A percentile compares a stretch with the other conserved stretches of the same genome.
phyloP scores from a whole-genome alignment of 2,797 vertebrate genomes.

The Poeciliopsis infans region DNA sequence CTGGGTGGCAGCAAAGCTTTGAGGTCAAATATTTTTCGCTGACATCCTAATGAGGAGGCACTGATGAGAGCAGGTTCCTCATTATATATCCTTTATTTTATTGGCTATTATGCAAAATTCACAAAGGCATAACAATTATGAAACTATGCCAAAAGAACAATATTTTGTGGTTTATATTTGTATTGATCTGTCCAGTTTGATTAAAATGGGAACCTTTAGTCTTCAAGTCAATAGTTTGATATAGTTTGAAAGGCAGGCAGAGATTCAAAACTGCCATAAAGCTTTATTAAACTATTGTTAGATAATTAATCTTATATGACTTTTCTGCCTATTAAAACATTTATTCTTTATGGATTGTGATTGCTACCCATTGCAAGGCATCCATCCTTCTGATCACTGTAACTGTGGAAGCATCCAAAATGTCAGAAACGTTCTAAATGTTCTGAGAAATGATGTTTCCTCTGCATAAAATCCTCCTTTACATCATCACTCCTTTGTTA shows the following conservation, averaged over 20 bases:
- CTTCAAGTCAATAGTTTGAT: not conserved
- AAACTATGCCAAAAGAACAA: not conserved
- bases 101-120: not conserved
- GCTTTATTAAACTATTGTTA: not conserved
- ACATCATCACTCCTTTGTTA: not conserved
- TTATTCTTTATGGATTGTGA: not conserved
- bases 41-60: not conserved
- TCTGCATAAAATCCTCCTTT: not conserved
- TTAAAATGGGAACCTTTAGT: not conserved
- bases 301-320: not conserved
- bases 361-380: not conserved
- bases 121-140: not conserved
- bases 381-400: not conserved
- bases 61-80: not conserved
- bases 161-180: not conserved
- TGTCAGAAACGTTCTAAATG: not conserved
- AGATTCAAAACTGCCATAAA: not conserved
- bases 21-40: not conserved
- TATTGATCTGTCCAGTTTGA: not conserved
- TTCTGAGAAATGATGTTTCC: not conserved
- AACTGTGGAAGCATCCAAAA: not conserved
- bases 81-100: not conserved
- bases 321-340: not conserved
- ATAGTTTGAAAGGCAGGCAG: not conserved
- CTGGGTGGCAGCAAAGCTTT: constrained; percentile 24